A percentile compares a stretch with the other conserved stretches of the same genome.
These are phyloP conservation scores for Mirza zaza DNA, from an alignment of 2,113 vertebrate genomes.

Conservation along the genomic window DNA sequence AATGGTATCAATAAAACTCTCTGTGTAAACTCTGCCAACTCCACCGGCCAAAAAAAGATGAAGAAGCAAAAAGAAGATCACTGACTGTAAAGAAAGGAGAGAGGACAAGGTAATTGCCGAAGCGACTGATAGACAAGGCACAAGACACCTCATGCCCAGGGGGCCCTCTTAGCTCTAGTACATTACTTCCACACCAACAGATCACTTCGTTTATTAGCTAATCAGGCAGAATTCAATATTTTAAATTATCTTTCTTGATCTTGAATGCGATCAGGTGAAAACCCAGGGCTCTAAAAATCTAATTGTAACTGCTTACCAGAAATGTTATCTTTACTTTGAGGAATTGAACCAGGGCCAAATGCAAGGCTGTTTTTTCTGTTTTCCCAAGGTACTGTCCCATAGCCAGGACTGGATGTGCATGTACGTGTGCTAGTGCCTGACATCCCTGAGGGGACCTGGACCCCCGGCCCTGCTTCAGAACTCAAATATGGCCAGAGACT, in stretches of 20 bases:
- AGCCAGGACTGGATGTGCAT: neutral
- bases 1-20: neutral
- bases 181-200: constrained; percentile 63
- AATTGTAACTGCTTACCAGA: constrained; percentile 65
- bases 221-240: constrained; percentile 71
- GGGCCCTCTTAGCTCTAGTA: neutral
- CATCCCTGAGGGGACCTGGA: neutral
- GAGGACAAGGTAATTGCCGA: constrained; percentile 29
- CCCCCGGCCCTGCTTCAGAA: neutral
- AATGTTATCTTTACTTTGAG: constrained; percentile 60
- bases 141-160: neutral
- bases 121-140: neutral
- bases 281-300: constrained; percentile 59
- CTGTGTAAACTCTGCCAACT: neutral
- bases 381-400: neutral
- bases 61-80: neutral
- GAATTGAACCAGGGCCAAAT: constrained; percentile 35
- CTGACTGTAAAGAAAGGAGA: constrained; percentile 26
- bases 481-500: neutral
- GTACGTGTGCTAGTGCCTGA: neutral
- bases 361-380: neutral
- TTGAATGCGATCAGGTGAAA: constrained; percentile 59
- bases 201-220: constrained; percentile 65
- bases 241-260: constrained; percentile 70
- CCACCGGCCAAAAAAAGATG: neutral